phyloP scores from a whole-genome alignment of 2,797 vertebrate species.

The Microchirus variegatus region DNA sequence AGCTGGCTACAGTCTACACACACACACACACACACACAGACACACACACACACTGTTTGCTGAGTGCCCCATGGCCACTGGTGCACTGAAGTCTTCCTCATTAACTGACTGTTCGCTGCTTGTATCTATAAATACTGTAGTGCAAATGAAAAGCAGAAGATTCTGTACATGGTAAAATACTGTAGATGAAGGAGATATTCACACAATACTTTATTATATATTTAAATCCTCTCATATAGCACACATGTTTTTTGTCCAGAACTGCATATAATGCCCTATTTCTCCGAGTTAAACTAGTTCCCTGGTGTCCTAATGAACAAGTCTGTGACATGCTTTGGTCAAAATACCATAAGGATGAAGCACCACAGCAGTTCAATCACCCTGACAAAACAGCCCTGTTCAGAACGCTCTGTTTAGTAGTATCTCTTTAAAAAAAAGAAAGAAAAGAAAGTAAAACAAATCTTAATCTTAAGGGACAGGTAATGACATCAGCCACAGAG shows the following conservation, averaged over 20 bases:
- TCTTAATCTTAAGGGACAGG: too few species aligned
- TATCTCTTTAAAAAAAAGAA: too few species aligned
- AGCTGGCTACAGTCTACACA: conserved; percentile 69
- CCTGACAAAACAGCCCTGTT: too few species aligned
- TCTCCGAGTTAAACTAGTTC: too few species aligned
- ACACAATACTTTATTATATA: background rate
- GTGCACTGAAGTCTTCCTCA: conserved; percentile 71
- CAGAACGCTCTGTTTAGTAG: too few species aligned
- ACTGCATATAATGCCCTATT: too few species aligned
- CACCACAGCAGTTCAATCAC: too few species aligned
- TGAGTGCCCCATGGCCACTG: conserved; percentile 60
- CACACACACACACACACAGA: conserved; percentile 37
- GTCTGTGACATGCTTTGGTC: too few species aligned
- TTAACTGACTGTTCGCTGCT: conserved; percentile 65
- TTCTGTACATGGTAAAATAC: conserved; percentile 13
- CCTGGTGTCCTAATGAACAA: too few species aligned
- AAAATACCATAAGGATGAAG: too few species aligned
- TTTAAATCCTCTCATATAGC: background rate
- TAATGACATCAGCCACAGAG: too few species aligned
- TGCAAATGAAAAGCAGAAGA: conserved; percentile 43
- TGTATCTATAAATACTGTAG: conserved; percentile 60
- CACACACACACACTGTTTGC: conserved; percentile 42
- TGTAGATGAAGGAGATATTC: conserved; percentile 11
- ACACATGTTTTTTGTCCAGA: background rate
- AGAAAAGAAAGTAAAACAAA: too few species aligned